Base-by-base conservation (phyloP, 2,888 invertebrate genomes). In the Altica lythri region DNA sequence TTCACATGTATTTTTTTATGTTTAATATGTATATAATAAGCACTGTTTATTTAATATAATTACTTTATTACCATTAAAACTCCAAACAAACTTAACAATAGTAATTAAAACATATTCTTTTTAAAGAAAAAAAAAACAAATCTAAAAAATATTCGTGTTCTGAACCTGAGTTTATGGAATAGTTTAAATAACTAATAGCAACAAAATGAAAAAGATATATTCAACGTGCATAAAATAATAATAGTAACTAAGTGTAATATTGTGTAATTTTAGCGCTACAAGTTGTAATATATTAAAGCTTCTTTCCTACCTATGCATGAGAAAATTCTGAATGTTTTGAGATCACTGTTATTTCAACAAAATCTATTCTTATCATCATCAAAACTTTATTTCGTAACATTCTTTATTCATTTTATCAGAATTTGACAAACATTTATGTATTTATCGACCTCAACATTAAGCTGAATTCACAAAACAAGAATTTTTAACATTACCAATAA, bases 11-110 rank as follows among this genome's bases (percentile, higher is more conserved):
- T 42, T 50, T 18, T 40, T 25, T 40, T 25, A 17, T 17, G n/a
- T 12, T 5, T 17, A n/a, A 17, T 52, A 35, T 44, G 42, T 48
- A 53, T 37, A 29, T 46, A 53, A 52, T 38, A 44, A 50, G 32
- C 49, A 59, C 42, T 47, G 53, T 22, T 53, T 18, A 29, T 29
- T 47, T 44, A 19, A 35, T 55, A 53, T 55, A 51, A 55, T 59
- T 46, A 35, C 34, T 63, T 65, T 64, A 61, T 68, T 64, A 40
- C 58, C 50, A 60, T 62, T 58, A 64, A 62, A 55, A 57, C 62
- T 57, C 57, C 65, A 64, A 65, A 59, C 58, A 67, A 68, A 63
- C 63, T 65, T 64, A 68, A 66, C 64, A 65, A 37, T 50, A 42
- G 14, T 19, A 37, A 37, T 37, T 18, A 37, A 35, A 17, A 17